Base-by-base conservation (phyloP, 2,888 invertebrate genomes). In the Trissolcus brochymenae region DNA sequence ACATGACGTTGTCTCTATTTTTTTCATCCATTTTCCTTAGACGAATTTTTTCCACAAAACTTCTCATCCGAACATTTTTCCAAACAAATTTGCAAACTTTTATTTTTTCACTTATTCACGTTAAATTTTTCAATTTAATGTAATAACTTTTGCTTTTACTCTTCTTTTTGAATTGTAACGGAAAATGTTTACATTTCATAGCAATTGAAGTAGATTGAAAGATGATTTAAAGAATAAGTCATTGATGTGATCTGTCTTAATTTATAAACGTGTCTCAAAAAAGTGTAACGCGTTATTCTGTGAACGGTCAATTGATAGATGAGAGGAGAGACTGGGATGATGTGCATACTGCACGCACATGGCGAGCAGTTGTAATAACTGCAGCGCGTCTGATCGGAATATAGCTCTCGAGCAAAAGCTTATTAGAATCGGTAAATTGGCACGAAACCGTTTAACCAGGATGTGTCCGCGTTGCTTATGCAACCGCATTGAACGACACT, bases 401-500 rank as follows among this genome's bases (percentile, higher is more conserved):
- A 35, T 81, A 81, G 81, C 84, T 84, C 82, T 81, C 83, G 81
- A 82, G 80, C 76, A 79, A 73, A 80, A 78, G 82, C 81, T 81
- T 79, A 71, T 86, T 86, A 84, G 84, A 82, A 82, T 80, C 82
- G 80, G 84, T 80, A 83, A 87, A 87, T 85, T 86, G 86, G 82
- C 82, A 83, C 84, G 82, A 85, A 85, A 86, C 83, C 85, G 83
- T 86, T 86, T 86, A 87, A 86, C 83, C 84, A 85, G 87, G 87
- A 87, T 87, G 85, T 86, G 83, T 83, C 84, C 82, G 83, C 80
- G 81, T 83, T 82, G 81, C 82, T 87, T 87, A 84, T 82, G 84
- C 81, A 87, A 87, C 82, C 76, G 25, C 25, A 81, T 86, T 82
- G 74, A 80, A 76, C 70, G 83, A 80, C 82, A 84, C 83, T 82